phyloP scores from a whole-genome alignment of 2,113 vertebrate species.

The Sula dactylatra region DNA sequence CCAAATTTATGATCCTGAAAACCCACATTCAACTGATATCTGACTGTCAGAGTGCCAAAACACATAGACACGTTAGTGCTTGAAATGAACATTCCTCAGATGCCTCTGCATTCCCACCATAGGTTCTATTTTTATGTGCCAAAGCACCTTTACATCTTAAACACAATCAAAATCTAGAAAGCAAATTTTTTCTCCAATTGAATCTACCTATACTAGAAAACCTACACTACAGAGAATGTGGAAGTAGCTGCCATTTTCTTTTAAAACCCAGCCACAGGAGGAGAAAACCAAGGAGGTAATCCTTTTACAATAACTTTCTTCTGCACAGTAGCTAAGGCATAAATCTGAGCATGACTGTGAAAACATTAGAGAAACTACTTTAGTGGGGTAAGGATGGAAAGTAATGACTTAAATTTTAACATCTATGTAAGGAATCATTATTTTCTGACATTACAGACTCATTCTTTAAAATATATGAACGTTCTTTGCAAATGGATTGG shows the following conservation, averaged over 20 bases:
- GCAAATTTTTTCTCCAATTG: neutral
- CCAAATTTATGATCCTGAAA: neutral
- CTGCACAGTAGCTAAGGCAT: neutral
- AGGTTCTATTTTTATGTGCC: neutral
- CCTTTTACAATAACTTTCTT: neutral
- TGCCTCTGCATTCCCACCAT: neutral
- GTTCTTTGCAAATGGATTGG: neutral
- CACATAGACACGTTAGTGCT: neutral
- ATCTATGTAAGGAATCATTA: neutral
- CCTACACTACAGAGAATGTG: neutral
- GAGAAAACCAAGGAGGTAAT: neutral
- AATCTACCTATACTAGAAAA: neutral
- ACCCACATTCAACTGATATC: neutral
- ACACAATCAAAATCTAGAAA: neutral
- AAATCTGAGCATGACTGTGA: neutral
- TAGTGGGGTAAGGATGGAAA: neutral
- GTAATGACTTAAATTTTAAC: neutral
- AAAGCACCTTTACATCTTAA: neutral
- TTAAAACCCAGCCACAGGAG: neutral
- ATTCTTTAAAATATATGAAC: neutral
- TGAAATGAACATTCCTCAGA: neutral
- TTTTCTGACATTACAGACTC: neutral
- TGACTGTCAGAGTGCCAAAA: neutral
- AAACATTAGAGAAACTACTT: neutral
- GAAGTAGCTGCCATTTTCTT: neutral